Evolutionary conservation across 2,113 vertebrate genomes (phyloP), one percentile per base, ranked within the genome.

Genomic region (Poeciliopsis occidentalis): DNA sequence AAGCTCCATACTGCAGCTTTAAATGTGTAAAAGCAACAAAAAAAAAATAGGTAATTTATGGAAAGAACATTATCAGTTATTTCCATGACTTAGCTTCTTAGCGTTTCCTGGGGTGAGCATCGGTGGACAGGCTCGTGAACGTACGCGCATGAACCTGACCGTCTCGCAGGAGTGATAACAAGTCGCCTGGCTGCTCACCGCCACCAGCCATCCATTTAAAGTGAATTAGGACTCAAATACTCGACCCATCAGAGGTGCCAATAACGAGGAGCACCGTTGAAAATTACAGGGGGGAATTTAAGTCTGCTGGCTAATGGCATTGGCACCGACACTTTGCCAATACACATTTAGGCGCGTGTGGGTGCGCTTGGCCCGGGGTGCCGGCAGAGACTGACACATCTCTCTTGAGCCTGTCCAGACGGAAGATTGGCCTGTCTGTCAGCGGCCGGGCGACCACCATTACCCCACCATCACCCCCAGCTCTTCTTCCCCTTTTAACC

Each of bases 381-480:
- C 94, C 67, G 71, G 64, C 76, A 69, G 78, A 81, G 79, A 87
- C 90, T 87, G 91, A 93, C 93, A 91, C 90, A 89, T 94, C 91
- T 92, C 93, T 90, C 92, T 91, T 91, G 92, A 88, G 87, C 78
- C 88, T 93, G 90, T 92, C 90, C 84, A 82, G 77, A 67, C 61
- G 77, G 89, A 85, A 90, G 92, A 95, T 94, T 94, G 91, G 93
- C 93, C 95, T 95, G 94, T 95, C 94, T 67, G 68, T 93, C 88
- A 93, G 83, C 83, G 71, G 76, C 76, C 71, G 78, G 67, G 87
- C 90, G 70, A 74, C 85, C 81, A 75, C 88, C 94, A 78, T 90
- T 84, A 83, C 85, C 92, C 92, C 93, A 85, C 79, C 71, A 88
- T 92, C 89, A 88, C 83, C 85, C 86, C 71, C 82, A 87, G 87